Conservation (phyloP, 2,113 vertebrate genomes). For the Cairina moschata region DNA sequence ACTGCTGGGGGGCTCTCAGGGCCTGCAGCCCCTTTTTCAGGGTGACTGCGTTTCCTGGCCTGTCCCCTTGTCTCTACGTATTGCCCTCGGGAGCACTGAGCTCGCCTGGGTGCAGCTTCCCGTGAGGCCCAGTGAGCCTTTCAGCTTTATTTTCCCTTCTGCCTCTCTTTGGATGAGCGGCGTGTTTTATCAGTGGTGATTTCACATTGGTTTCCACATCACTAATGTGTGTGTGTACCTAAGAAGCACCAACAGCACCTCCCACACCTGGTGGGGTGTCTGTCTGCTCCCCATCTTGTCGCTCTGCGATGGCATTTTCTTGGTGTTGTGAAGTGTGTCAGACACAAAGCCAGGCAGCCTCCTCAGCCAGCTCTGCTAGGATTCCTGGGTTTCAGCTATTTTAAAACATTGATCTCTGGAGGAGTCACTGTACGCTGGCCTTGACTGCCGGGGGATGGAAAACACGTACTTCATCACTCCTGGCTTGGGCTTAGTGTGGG, state of each 20-base stretch:
- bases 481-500: background rate
- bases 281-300: background rate
- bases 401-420: background rate
- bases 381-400: background rate
- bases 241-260: background rate
- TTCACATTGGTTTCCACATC: conserved; percentile 18
- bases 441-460: background rate
- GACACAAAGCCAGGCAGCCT: background rate
- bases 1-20: background rate
- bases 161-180: background rate
- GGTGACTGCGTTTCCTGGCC: background rate
- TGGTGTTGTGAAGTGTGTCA: background rate
- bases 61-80: background rate
- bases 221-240: rapidly evolving
- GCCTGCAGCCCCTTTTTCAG: background rate
- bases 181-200: background rate
- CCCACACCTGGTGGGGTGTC: background rate
- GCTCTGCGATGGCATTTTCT: background rate
- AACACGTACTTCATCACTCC: conserved; percentile 43
- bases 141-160: conserved; percentile 26
- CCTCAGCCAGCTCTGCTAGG: background rate
- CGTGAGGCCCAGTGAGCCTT: background rate
- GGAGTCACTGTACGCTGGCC: background rate
- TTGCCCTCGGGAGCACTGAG: background rate
- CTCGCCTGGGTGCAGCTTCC: background rate